Percentiles rank a stretch among this genome's conserved stretches.
Evolutionary conservation across 2,797 vertebrate genomes (phyloP).

Genomic region (Mormyrops attenuatus): DNA sequence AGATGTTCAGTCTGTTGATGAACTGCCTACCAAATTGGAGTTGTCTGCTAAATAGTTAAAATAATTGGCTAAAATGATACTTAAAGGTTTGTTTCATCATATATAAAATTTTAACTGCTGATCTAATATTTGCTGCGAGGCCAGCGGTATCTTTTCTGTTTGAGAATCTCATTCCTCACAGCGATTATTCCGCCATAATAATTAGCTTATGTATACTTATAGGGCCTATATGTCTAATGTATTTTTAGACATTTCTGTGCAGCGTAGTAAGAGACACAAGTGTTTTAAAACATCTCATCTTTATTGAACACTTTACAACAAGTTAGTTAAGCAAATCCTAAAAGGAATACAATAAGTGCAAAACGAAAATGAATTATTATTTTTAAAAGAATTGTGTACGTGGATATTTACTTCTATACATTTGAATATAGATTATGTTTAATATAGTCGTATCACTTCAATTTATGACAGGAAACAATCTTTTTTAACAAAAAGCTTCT

Average conservation of each 20-base stretch:
- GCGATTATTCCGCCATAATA: background rate
- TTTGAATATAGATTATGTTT: conserved; percentile 49
- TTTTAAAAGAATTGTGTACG: background rate
- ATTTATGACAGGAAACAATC: conserved; percentile 55
- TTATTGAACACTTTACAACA: conserved; percentile 63
- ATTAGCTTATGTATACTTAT: background rate
- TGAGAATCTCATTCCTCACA: background rate
- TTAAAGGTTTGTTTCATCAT: background rate
- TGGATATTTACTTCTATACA: conserved; percentile 40
- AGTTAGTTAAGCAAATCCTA: conserved; percentile 43
- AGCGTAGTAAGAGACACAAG: background rate
- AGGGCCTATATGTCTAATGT: background rate
- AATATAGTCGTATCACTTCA: conserved; percentile 51
- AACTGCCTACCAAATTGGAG: background rate
- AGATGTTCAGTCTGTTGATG: background rate
- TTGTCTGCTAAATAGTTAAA: background rate
- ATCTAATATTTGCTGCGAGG: background rate
- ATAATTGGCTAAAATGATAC: background rate
- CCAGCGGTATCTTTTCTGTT: background rate
- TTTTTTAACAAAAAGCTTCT: conserved; percentile 42
- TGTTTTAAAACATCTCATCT: conserved; percentile 41
- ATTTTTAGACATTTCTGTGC: background rate
- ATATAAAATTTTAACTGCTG: background rate
- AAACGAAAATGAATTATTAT: conserved; percentile 26
- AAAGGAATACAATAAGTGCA: conserved; percentile 66